These are phyloP conservation scores for Conus canariensis DNA, from an alignment of 2,888 invertebrate species.

Conservation along the genomic window DNA sequence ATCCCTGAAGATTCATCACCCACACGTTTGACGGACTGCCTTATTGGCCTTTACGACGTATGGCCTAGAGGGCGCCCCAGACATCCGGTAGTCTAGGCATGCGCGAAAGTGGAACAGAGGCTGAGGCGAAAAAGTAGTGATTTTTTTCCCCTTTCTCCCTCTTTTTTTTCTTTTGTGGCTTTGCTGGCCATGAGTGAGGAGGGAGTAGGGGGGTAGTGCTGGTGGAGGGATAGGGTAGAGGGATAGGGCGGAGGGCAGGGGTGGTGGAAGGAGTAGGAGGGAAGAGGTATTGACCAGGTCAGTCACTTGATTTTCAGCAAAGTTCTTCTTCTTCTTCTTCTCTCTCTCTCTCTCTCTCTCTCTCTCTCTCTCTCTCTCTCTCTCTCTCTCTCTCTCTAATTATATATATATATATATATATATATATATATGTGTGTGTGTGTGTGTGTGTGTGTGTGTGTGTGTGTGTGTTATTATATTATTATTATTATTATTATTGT, in stretches of 20 bases:
- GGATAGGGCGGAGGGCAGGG: too few species aligned
- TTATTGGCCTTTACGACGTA: conserved; percentile 3
- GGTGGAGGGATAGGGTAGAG: not conserved
- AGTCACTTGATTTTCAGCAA: too few species aligned
- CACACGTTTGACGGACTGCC: not conserved
- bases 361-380: conserved; percentile 27
- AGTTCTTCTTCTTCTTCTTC: not conserved
- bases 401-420: too few species aligned
- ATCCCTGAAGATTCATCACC: too few species aligned
- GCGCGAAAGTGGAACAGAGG: conserved; percentile 19
- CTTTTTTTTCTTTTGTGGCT: not conserved
- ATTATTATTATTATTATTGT: too few species aligned
- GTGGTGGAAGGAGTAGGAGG: too few species aligned
- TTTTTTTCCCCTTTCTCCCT: too few species aligned
- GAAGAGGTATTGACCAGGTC: too few species aligned
- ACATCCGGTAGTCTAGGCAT: conserved; percentile 11
- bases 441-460: not conserved
- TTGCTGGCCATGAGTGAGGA: not conserved
- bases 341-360: conserved; percentile 4
- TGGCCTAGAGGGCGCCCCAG: conserved; percentile 3
- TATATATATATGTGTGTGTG: too few species aligned
- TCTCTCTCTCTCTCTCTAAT: conserved; percentile 12
- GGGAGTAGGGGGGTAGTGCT: not conserved
- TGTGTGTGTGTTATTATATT: not conserved
- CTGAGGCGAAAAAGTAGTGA: not conserved